Conservation (phyloP, 2,888 invertebrate species). For the Leptodirus hochenwartii region DNA sequence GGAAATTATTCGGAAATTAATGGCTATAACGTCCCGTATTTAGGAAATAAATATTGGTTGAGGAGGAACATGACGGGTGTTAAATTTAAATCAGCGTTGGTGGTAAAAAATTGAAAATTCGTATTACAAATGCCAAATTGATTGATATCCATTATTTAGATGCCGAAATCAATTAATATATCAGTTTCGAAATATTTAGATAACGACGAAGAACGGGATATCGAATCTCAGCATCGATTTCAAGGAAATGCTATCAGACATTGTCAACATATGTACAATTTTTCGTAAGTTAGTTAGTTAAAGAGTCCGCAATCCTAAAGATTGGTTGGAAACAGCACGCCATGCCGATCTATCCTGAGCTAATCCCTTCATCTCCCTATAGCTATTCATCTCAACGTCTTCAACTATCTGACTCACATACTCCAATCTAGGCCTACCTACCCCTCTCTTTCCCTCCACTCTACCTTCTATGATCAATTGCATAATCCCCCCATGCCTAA, state of each 20-base stretch:
- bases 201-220: constrained; percentile 30
- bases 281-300: constrained; percentile 46
- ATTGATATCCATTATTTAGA: constrained; percentile 15
- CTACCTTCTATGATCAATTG: too few relatives aligned
- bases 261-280: constrained; percentile 44
- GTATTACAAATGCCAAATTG: neutral
- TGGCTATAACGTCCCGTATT: constrained; percentile 15
- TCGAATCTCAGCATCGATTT: constrained; percentile 44
- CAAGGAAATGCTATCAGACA: constrained; percentile 40
- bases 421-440: too few relatives aligned
- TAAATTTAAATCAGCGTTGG: constrained; percentile 33
- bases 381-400: too few relatives aligned
- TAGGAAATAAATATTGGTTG: constrained; percentile 22
- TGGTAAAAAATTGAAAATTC: constrained; percentile 23
- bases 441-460: too few relatives aligned
- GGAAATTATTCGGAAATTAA: constrained; percentile 29
- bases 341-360: too few relatives aligned
- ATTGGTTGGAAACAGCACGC: too few relatives aligned
- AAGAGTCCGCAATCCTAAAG: too few relatives aligned
- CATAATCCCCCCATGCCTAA: too few relatives aligned
- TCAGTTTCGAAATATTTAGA: constrained; percentile 33
- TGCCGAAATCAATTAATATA: constrained; percentile 26
- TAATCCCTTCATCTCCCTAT: too few relatives aligned
- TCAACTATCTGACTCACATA: too few relatives aligned
- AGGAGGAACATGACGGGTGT: constrained; percentile 37